phyloP scores from a whole-genome alignment of 2,797 vertebrate genomes.

The Coluber constrictor region DNA sequence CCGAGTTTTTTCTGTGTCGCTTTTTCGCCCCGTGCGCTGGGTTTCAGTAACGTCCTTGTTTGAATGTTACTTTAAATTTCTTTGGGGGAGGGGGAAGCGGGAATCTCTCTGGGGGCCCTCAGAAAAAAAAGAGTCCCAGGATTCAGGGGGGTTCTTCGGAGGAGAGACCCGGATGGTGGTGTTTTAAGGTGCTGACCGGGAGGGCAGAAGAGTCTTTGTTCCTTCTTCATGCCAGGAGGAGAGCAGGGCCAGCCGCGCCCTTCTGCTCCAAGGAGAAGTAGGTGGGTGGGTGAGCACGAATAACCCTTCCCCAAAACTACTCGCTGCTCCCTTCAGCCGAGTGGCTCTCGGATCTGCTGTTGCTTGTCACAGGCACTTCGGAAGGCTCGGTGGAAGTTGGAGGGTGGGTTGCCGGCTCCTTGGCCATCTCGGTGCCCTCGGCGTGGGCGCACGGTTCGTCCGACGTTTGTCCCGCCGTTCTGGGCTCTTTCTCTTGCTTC shows the following conservation, averaged over 20 bases:
- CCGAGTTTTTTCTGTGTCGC: too few species aligned
- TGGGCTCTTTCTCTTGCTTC: slow-evolving; percentile 58
- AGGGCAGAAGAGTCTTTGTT: not conserved
- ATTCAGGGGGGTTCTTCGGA: not conserved
- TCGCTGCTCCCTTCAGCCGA: not conserved
- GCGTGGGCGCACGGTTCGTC: slow-evolving; percentile 68
- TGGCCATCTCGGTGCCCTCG: slow-evolving; percentile 60
- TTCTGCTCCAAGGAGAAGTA: not conserved
- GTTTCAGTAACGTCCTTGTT: not conserved
- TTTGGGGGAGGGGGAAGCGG: not conserved
- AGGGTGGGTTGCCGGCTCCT: slow-evolving; percentile 71
- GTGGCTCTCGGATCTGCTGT: slow-evolving; percentile 75
- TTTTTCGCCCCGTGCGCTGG: fast-evolving
- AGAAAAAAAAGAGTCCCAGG: too few species aligned
- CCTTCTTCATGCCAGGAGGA: not conserved
- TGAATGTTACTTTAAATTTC: not conserved
- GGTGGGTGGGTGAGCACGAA: not conserved
- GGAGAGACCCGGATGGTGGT: not conserved
- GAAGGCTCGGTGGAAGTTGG: slow-evolving; percentile 80
- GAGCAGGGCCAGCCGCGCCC: not conserved
- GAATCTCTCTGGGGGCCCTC: too few species aligned
- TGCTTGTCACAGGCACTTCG: slow-evolving; percentile 66
- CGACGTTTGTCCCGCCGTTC: slow-evolving; percentile 66
- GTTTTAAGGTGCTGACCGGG: not conserved
- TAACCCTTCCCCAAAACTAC: not conserved